Evolutionary conservation across 2,888 invertebrate species (phyloP), one percentile per base, ranked within the genome.

Genomic region (Pherbina coryleti): DNA sequence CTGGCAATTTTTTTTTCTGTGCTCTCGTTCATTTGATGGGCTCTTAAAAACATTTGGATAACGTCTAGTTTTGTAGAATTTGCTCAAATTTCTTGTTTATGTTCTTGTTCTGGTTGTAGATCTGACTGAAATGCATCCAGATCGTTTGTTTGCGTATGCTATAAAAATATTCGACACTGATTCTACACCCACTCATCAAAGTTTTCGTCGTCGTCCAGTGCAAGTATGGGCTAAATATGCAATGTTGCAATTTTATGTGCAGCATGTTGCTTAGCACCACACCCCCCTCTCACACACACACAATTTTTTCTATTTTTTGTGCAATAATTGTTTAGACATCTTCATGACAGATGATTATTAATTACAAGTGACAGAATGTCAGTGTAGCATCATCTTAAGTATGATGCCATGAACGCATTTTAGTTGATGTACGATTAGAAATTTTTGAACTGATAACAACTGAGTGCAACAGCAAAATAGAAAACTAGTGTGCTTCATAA

Each of bases 331-430:
- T 78, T 80, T 76, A 75, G 79, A 75, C 79, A 79, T 77, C 62
- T 74, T 76, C 55, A 76, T 79, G 81, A 82, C 80, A 81, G 78
- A 81, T 82, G 80, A 75, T 79, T 81, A 81, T 81, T 81, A 81
- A 82, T 81, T 82, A 75, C 75, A 73, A 77, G 77, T 77, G 79
- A 74, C 74, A 72, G 70, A 77, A 60, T 62, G 76, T 66, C 76
- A 75, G 22, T 28, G 31, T 57, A 17, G n/a, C 49, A 60, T 62
- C 28, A 49, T 8, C 34, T 67, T 19, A 44, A 44, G 25, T 7
- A 49, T n/a, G n/a, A 62, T 60, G 25, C 11, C 49, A 25, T 17
- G 49, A 60, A 11, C 9, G 51, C 51, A 69, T 62, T 60, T 73
- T 19, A 53, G 25, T 73, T 31, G 74, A 31, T 64, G 64, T 14